These are phyloP conservation scores for Geodia barretti DNA, from an alignment of 37 sponge, comb jelly and placozoan genomes.

Conservation along the genomic window DNA sequence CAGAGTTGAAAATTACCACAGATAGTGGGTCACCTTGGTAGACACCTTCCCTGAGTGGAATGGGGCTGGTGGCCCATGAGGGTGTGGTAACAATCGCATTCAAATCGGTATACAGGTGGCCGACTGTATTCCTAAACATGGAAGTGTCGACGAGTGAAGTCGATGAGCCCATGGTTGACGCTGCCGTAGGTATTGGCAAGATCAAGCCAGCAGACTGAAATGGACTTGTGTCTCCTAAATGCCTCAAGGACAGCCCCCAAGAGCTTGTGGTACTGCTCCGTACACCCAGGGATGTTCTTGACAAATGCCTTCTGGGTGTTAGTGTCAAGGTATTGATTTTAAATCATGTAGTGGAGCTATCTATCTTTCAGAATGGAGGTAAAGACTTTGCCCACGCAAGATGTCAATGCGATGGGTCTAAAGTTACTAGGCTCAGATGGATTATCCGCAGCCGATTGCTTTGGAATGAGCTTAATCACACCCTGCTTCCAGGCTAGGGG, in stretches of 20 bases:
- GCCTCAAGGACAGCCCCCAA: not conserved
- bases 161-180: conserved; percentile 17
- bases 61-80: not conserved
- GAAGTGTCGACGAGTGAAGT: conserved; percentile 5
- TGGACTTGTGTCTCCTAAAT: conserved; percentile 10
- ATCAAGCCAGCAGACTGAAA: conserved; percentile 14
- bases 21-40: conserved; percentile 37
- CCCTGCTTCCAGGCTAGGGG: not conserved
- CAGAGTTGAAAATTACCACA: conserved; percentile 26
- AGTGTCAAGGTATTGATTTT: not conserved
- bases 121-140: conserved; percentile 12
- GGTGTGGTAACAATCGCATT: not conserved
- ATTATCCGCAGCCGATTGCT: not conserved
- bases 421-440: not conserved
- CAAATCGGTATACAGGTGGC: conserved; percentile 1
- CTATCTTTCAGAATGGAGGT: not conserved
- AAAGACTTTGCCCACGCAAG: not conserved
- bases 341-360: not conserved
- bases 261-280: conserved; percentile 4
- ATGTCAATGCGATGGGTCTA: not conserved
- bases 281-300: not conserved
- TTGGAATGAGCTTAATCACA: not conserved
- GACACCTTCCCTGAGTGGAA: conserved; percentile 11
- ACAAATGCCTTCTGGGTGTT: not conserved
- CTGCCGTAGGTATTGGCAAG: conserved; percentile 30